Evolutionary conservation across 2,113 vertebrate genomes (phyloP).

Genomic region (Cromileptes altivelis): DNA sequence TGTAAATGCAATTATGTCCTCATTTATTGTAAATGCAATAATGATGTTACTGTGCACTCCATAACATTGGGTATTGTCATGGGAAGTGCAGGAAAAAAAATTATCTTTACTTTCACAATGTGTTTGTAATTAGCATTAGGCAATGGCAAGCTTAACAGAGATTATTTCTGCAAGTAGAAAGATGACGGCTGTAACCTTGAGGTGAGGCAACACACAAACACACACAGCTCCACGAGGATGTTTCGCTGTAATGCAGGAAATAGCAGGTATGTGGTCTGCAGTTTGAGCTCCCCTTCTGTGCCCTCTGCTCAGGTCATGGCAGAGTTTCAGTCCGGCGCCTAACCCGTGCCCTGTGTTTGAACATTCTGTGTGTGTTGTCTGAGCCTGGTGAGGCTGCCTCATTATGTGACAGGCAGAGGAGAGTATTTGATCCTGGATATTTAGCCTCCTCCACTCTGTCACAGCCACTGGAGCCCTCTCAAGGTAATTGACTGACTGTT

Average conservation of each 20-base stretch:
- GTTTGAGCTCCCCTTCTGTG: slow-evolving; percentile 24
- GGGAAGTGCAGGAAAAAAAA: slow-evolving; percentile 45
- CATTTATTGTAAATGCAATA: slow-evolving; percentile 55
- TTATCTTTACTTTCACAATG: slow-evolving; percentile 40
- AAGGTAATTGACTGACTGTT: slow-evolving; percentile 76
- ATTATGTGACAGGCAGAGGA: slow-evolving; percentile 73
- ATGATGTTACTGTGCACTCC: slow-evolving; percentile 56
- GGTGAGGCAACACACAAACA: slow-evolving; percentile 29
- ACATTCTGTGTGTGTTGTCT: slow-evolving; percentile 62
- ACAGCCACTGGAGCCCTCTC: slow-evolving; percentile 81
- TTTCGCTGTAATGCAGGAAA: slow-evolving; percentile 29
- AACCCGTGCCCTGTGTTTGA: slow-evolving; percentile 59
- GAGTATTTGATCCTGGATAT: slow-evolving; percentile 76
- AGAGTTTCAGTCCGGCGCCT: slow-evolving; percentile 43
- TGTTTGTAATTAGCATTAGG: slow-evolving; percentile 49
- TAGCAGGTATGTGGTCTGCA: slow-evolving; percentile 21
- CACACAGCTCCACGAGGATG: slow-evolving; percentile 3
- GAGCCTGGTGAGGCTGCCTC: slow-evolving; percentile 43
- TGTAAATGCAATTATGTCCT: slow-evolving; percentile 56
- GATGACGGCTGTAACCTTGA: slow-evolving; percentile 40
- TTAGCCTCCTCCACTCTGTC: slow-evolving; percentile 68
- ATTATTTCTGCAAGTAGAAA: slow-evolving; percentile 24
- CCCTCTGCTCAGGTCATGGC: slow-evolving; percentile 50
- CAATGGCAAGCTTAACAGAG: slow-evolving; percentile 29
- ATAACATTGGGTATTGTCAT: slow-evolving; percentile 38